phyloP scores from a whole-genome alignment of 1,140 invertebrate species.

The Trichogramma pretiosum region DNA sequence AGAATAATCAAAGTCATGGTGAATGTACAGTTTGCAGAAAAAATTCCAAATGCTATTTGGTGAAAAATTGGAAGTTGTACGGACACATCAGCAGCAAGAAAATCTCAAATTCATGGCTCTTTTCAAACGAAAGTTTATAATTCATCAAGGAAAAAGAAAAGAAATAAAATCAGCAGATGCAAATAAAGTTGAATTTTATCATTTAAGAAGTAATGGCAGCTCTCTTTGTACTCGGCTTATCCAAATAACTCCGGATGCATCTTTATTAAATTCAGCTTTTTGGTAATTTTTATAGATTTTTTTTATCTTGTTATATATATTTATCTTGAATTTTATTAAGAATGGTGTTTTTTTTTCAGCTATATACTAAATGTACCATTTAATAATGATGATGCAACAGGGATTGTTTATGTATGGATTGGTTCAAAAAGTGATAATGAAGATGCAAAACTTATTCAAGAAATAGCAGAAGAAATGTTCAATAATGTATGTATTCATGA shows the following conservation, averaged over 20 bases:
- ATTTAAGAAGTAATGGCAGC: slow-evolving; percentile 91
- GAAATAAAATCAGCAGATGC: slow-evolving; percentile 42
- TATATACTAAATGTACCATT: slow-evolving; percentile 95
- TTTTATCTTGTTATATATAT: no score
- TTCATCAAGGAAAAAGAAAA: slow-evolving; percentile 82
- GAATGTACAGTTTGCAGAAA: slow-evolving; percentile 82
- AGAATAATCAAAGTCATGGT: slow-evolving; percentile 9
- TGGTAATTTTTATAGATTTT: neutral
- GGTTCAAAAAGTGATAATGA: slow-evolving; percentile 82
- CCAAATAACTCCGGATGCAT: slow-evolving; percentile 76
- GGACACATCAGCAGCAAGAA: slow-evolving; percentile 98
- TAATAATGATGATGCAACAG: slow-evolving; percentile 79
- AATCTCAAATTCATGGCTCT: slow-evolving; percentile 98
- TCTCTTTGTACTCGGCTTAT: slow-evolving; percentile 88
- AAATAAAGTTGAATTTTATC: slow-evolving; percentile 82
- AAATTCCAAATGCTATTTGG: slow-evolving; percentile 95
- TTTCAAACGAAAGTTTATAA: slow-evolving; percentile 92
- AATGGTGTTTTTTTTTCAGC: slow-evolving; percentile 56
- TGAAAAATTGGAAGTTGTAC: slow-evolving; percentile 90
- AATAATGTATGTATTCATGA: slow-evolving; percentile 53
- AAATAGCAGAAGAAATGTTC: slow-evolving; percentile 91
- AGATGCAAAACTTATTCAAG: slow-evolving; percentile 79
- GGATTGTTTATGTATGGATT: slow-evolving; percentile 97
- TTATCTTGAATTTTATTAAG: slow-evolving; percentile 6
- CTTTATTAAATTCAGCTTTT: slow-evolving; percentile 72